Percentiles rank a stretch among this genome's conserved stretches.
phyloP scores from a whole-genome alignment of 2,113 vertebrate genomes.

The Oryzias celebensis region DNA sequence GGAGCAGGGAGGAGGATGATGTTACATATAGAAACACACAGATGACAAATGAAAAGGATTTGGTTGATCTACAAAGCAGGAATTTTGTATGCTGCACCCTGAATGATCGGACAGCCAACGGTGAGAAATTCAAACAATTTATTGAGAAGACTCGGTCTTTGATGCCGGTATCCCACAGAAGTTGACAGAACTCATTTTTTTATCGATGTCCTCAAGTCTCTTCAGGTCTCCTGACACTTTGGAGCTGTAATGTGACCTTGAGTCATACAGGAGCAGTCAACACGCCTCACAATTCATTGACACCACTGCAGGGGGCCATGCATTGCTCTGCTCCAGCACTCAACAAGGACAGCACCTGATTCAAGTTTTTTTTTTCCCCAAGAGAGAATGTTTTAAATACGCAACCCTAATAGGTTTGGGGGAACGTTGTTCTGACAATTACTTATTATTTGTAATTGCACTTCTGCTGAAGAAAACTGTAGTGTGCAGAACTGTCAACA shows the following conservation, averaged over 20 bases:
- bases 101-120: conserved; percentile 18
- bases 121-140: conserved; percentile 16
- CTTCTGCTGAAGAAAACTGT: too few species aligned
- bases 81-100: conserved; percentile 9
- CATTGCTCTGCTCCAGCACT: conserved; percentile 32
- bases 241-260: conserved; percentile 67
- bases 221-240: conserved; percentile 62
- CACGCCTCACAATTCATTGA: conserved; percentile 66
- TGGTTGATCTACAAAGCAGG: conserved; percentile 27
- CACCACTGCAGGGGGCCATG: conserved; percentile 58
- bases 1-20: conserved; percentile 45
- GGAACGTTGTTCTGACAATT: too few species aligned
- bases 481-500: too few species aligned
- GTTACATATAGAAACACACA: conserved; percentile 45
- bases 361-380: conserved; percentile 1
- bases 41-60: conserved; percentile 47
- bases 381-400: too few species aligned
- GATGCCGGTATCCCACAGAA: too few species aligned
- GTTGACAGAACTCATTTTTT: too few species aligned
- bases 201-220: conserved; percentile 50
- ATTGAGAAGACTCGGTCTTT: too few species aligned
- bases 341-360: conserved; percentile 57
- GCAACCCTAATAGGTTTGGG: too few species aligned
- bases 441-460: too few species aligned
- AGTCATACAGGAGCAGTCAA: conserved; percentile 57